phyloP scores from a whole-genome alignment of 2,797 vertebrate genomes.

The Psittacula echo region DNA sequence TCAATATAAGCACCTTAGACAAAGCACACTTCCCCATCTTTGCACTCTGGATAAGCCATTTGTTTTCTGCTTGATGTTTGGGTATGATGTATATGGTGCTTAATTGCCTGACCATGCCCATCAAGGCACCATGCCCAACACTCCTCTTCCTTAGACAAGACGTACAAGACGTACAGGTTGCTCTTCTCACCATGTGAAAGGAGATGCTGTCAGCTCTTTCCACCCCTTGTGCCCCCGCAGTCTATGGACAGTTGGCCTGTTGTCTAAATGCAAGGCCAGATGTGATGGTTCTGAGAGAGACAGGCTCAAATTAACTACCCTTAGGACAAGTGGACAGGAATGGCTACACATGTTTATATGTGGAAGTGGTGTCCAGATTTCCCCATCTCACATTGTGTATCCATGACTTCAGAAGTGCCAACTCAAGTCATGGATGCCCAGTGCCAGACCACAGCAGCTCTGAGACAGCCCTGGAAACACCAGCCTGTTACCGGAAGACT shows the following conservation, averaged over 20 bases:
- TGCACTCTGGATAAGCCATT: not conserved
- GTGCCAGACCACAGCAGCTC: not conserved
- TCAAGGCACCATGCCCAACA: not conserved
- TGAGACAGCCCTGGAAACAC: not conserved
- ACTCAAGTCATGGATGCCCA: not conserved
- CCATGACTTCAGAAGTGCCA: not conserved
- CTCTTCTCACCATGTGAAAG: not conserved
- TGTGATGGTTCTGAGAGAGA: not conserved
- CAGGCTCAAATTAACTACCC: not conserved
- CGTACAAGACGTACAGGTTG: not conserved
- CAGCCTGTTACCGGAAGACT: not conserved
- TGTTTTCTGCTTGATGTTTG: not conserved
- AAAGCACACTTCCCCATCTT: no score
- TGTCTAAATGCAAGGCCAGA: not conserved
- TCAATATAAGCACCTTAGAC: not conserved
- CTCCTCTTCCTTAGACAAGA: not conserved
- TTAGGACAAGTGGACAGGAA: not conserved
- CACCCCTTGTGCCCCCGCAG: fast-evolving
- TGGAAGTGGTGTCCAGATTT: not conserved
- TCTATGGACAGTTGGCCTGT: fast-evolving
- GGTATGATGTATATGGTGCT: not conserved
- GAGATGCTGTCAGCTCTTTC: not conserved
- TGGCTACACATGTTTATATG: not conserved
- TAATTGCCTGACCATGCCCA: not conserved
- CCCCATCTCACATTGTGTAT: not conserved